Evolutionary conservation across 1,140 invertebrate genomes (phyloP).

Genomic region (Oryzaephilus surinamensis): DNA sequence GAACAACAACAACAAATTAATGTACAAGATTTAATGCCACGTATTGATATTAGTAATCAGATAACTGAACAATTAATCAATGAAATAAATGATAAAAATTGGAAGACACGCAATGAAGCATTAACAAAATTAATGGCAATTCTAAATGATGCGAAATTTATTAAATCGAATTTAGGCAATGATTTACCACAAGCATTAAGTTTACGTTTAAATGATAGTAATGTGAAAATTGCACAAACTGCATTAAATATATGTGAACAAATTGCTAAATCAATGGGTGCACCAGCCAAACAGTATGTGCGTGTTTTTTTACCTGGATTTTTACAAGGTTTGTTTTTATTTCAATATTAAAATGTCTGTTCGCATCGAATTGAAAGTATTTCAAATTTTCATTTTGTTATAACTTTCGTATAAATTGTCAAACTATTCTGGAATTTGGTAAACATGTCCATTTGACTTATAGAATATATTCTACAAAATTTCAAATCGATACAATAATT

Average conservation of each 20-base stretch:
- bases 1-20: too few relatives aligned
- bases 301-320: slow-evolving; percentile 74
- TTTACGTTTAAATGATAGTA: slow-evolving; percentile 72
- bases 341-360: too few relatives aligned
- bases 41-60: slow-evolving; percentile 75
- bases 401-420: too few relatives aligned
- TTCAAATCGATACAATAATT: too few relatives aligned
- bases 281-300: slow-evolving; percentile 68
- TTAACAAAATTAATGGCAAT: slow-evolving; percentile 68
- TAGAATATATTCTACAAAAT: too few relatives aligned
- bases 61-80: slow-evolving; percentile 71
- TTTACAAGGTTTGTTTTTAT: slow-evolving; percentile 71
- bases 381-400: too few relatives aligned
- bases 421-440: too few relatives aligned
- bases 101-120: slow-evolving; percentile 82
- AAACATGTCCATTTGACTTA: too few relatives aligned
- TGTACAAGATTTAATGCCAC: slow-evolving; percentile 56
- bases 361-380: too few relatives aligned
- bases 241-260: slow-evolving; percentile 71
- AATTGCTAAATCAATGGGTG: slow-evolving; percentile 69
- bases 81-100: slow-evolving; percentile 86
- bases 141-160: slow-evolving; percentile 63
- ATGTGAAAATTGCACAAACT: slow-evolving; percentile 79
- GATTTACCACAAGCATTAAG: slow-evolving; percentile 70
- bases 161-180: slow-evolving; percentile 72